phyloP scores from a whole-genome alignment of 2,797 vertebrate genomes.

The Helostoma temminkii region DNA sequence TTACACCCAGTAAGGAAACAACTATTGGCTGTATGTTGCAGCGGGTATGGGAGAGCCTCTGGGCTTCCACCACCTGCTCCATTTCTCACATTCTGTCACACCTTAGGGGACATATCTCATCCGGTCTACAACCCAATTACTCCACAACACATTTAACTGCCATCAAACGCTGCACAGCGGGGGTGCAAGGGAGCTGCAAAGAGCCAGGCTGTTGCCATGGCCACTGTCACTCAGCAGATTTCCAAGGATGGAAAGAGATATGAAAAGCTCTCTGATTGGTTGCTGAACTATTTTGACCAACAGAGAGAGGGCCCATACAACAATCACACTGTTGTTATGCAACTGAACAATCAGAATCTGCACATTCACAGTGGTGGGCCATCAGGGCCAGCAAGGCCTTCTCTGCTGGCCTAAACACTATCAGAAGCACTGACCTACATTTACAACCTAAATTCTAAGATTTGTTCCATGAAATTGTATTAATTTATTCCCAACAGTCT shows the following conservation, averaged over 20 bases:
- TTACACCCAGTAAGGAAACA: conserved; percentile 64
- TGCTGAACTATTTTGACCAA: conserved; percentile 64
- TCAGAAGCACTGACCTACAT: too few species aligned
- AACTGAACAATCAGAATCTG: conserved; percentile 73
- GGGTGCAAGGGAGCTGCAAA: conserved; percentile 60
- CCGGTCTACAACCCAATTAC: conserved; percentile 79
- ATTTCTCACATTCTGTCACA: conserved; percentile 82
- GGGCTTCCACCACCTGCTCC: conserved; percentile 79
- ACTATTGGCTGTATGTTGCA: conserved; percentile 47
- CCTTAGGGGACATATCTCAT: conserved; percentile 77
- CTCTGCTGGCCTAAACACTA: too few species aligned
- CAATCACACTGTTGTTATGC: conserved; percentile 79
- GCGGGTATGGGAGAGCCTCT: conserved; percentile 65
- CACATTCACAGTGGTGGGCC: too few species aligned
- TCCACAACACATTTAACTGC: conserved; percentile 76
- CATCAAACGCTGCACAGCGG: conserved; percentile 73
- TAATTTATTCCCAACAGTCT: too few species aligned
- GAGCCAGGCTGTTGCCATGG: conserved; percentile 81
- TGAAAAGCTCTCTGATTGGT: conserved; percentile 66
- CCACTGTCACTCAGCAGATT: conserved; percentile 83
- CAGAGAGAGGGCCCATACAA: conserved; percentile 57
- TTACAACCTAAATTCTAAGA: too few species aligned
- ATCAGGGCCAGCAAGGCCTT: too few species aligned
- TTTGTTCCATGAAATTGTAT: too few species aligned
- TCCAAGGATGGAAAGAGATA: conserved; percentile 64